Evolutionary conservation across 2,888 invertebrate species (phyloP).

Genomic region (Mechanitis mazaeus): DNA sequence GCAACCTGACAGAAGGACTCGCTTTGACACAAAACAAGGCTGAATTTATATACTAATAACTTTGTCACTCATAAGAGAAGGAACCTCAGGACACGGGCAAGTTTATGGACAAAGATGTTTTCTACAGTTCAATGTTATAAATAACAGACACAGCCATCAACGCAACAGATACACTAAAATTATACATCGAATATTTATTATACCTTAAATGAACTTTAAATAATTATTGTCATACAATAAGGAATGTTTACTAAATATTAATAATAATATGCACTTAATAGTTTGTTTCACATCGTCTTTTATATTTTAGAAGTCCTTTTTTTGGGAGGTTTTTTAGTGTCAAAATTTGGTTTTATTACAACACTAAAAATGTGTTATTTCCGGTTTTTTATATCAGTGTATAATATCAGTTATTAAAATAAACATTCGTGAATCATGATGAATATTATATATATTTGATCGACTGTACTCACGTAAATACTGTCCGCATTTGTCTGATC

Average conservation of each 20-base stretch:
- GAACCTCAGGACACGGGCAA: constrained; percentile 53
- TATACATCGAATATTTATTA: not conserved
- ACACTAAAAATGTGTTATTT: too few relatives aligned
- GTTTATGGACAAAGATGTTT: constrained; percentile 45
- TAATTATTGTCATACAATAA: not conserved
- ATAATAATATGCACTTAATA: too few relatives aligned
- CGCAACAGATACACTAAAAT: not conserved
- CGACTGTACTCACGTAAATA: too few relatives aligned
- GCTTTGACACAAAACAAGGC: constrained; percentile 44
- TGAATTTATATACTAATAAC: constrained; percentile 45
- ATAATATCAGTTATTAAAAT: too few relatives aligned
- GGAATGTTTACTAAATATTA: not conserved
- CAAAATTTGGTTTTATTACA: too few relatives aligned
- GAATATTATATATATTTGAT: too few relatives aligned
- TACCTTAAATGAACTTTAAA: constrained; percentile 1
- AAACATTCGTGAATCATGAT: too few relatives aligned
- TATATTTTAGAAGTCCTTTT: too few relatives aligned
- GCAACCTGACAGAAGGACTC: constrained; percentile 43
- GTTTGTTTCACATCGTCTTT: too few relatives aligned
- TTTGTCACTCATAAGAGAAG: constrained; percentile 45
- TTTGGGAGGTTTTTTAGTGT: too few relatives aligned
- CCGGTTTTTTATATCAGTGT: too few relatives aligned
- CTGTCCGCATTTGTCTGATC: too few relatives aligned
- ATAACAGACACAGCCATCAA: not conserved
- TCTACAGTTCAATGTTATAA: constrained; percentile 24